phyloP scores from a whole-genome alignment of 1,140 invertebrate species.

The Neodiprion lecontei region DNA sequence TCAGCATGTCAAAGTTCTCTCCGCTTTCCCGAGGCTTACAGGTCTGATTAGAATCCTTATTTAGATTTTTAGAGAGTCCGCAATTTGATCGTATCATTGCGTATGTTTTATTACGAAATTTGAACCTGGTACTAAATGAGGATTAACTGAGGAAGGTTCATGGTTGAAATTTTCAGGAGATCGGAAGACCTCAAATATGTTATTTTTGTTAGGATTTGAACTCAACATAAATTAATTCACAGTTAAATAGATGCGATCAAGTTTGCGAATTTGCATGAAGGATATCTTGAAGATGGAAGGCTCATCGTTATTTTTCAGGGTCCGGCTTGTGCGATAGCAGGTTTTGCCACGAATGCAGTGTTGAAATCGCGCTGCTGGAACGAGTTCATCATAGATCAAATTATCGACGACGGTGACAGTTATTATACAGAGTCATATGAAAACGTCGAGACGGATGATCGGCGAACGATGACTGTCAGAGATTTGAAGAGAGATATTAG shows the following conservation, averaged over 20 bases:
- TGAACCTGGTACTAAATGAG: too few relatives aligned
- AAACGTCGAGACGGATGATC: slow-evolving; percentile 38
- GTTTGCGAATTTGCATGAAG: neutral
- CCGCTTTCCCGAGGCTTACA: slow-evolving; percentile 51
- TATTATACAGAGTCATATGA: slow-evolving; percentile 52
- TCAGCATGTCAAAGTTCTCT: slow-evolving; percentile 48
- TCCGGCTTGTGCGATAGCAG: slow-evolving; percentile 50
- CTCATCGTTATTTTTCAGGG: slow-evolving; percentile 26
- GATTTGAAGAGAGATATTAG: slow-evolving; percentile 39
- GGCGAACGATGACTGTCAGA: slow-evolving; percentile 36
- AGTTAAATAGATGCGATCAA: neutral
- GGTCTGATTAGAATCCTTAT: slow-evolving; percentile 33
- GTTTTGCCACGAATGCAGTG: slow-evolving; percentile 48
- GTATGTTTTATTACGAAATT: too few relatives aligned
- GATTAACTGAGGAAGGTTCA: too few relatives aligned
- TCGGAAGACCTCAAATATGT: too few relatives aligned
- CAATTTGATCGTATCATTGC: neutral
- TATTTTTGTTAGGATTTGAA: slow-evolving; percentile 6
- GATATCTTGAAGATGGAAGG: neutral
- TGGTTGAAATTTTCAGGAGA: too few relatives aligned
- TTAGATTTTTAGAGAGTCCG: neutral
- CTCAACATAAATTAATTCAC: neutral
- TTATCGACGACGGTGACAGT: slow-evolving; percentile 52
- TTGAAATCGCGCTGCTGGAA: slow-evolving; percentile 49
- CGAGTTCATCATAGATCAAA: slow-evolving; percentile 49